Conservation (phyloP, 2,888 invertebrate genomes). For the Chrysolina haemoptera region DNA sequence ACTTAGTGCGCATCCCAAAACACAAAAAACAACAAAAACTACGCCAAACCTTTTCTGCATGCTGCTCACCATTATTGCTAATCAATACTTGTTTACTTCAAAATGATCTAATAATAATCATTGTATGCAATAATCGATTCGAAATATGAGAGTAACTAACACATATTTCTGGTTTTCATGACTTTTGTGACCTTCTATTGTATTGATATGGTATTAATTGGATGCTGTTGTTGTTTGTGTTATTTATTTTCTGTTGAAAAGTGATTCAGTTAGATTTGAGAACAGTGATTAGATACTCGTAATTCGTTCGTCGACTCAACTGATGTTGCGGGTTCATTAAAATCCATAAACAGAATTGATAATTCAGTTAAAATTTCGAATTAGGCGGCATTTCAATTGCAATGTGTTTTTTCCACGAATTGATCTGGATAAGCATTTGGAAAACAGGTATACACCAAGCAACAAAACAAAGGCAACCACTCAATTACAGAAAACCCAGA, state of each 20-base stretch:
- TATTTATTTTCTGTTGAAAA: not conserved
- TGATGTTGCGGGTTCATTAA: too few species aligned
- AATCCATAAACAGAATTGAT: too few species aligned
- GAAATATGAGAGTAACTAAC: not conserved
- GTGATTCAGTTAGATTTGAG: not conserved
- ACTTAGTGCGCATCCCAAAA: not conserved
- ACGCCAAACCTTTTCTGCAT: not conserved
- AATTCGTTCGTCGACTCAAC: not conserved
- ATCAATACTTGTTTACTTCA: constrained; percentile 4
- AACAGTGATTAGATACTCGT: not conserved
- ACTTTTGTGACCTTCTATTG: constrained; percentile 29
- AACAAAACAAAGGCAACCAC: too few species aligned
- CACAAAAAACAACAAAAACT: not conserved
- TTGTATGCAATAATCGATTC: constrained; percentile 1
- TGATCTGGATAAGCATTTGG: too few species aligned
- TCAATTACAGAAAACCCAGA: too few species aligned
- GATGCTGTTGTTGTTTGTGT: not conserved
- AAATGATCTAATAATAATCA: constrained; percentile 19
- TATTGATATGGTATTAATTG: not conserved
- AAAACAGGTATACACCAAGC: too few species aligned
- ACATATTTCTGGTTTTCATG: constrained; percentile 24
- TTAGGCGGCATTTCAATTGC: too few species aligned
- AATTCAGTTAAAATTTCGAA: too few species aligned
- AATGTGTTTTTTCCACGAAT: too few species aligned
- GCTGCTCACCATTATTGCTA: not conserved